phyloP scores from a whole-genome alignment of 2,113 vertebrate genomes.

The Ctenodactylus gundi region DNA sequence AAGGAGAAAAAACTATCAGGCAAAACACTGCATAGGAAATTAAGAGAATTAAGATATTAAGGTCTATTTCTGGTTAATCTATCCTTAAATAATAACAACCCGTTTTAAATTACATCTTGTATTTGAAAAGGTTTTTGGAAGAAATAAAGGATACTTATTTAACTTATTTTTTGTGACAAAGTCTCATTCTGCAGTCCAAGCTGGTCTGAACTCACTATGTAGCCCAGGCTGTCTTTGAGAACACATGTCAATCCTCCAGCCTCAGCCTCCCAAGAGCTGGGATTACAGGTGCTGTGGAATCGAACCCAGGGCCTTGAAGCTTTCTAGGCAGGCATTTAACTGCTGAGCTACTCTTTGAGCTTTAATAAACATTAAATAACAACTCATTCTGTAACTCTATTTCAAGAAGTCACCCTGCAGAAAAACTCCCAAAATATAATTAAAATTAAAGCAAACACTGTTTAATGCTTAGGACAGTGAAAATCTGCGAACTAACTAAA shows the following conservation, averaged over 20 bases:
- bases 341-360: too few relatives aligned
- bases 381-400: constrained; percentile 27
- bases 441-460: constrained; percentile 28
- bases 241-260: neutral
- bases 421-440: neutral
- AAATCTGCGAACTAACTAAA: constrained; percentile 7
- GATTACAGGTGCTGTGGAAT: neutral
- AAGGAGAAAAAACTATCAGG: neutral
- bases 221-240: neutral
- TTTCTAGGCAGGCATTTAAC: too few relatives aligned
- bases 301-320: too few relatives aligned
- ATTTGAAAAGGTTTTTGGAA: constrained; percentile 42
- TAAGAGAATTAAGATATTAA: constrained; percentile 55
- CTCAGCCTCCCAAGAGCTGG: neutral
- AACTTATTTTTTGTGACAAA: neutral
- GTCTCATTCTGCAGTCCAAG: neutral
- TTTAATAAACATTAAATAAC: neutral
- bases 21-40: constrained; percentile 41
- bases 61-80: constrained; percentile 42
- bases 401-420: constrained; percentile 18
- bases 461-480: neutral
- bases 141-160: neutral
- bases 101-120: constrained; percentile 40
- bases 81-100: constrained; percentile 44
- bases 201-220: neutral